phyloP scores from a whole-genome alignment of 2,113 vertebrate species.

The Sceloporus tristichus region DNA sequence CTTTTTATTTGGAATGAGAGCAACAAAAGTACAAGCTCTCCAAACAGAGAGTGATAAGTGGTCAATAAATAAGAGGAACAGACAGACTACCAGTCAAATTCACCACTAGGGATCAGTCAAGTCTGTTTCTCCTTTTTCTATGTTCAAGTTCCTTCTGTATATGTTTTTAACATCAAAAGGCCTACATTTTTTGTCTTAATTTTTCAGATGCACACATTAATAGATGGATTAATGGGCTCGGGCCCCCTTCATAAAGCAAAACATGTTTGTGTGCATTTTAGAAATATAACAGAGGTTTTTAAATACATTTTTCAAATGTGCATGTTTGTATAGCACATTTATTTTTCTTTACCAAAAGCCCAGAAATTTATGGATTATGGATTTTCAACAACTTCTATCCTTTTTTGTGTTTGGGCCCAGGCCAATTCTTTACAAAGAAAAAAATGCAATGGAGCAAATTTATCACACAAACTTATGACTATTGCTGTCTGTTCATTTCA shows the following conservation, averaged over 20 bases:
- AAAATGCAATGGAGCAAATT: too few relatives aligned
- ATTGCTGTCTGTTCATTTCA: neutral
- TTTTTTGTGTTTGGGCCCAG: too few relatives aligned
- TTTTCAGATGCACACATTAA: neutral
- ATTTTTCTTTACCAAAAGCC: too few relatives aligned
- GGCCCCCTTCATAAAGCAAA: too few relatives aligned
- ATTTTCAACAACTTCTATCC: too few relatives aligned
- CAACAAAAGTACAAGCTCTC: conserved; percentile 37
- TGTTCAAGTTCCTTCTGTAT: neutral
- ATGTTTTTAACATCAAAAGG: neutral
- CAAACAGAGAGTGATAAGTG: neutral
- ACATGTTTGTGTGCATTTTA: too few relatives aligned
- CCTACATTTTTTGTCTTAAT: neutral
- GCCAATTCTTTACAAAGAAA: too few relatives aligned
- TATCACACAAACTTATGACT: neutral
- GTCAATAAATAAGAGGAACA: neutral
- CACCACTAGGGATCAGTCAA: neutral
- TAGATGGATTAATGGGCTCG: neutral
- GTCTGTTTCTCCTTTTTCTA: neutral
- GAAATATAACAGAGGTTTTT: too few relatives aligned
- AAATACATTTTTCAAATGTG: too few relatives aligned
- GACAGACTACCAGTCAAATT: neutral
- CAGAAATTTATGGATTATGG: too few relatives aligned
- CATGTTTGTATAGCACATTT: too few relatives aligned
- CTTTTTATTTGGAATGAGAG: conserved; percentile 55